Evolutionary conservation across 2,797 vertebrate species (phyloP).

Genomic region (Poeciliopsis infans): DNA sequence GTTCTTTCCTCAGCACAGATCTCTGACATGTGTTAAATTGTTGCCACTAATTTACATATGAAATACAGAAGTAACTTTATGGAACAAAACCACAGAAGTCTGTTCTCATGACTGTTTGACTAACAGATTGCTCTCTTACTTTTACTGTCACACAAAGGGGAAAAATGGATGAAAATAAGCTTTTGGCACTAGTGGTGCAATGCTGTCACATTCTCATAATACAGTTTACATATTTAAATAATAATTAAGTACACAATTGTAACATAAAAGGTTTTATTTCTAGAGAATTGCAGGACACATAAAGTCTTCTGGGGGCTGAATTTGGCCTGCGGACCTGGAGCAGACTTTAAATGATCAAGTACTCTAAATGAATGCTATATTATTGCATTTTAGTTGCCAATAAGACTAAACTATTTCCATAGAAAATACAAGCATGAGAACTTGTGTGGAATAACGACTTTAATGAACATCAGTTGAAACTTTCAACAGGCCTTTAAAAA

Average conservation of each 20-base stretch:
- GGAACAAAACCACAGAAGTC: constrained; percentile 1
- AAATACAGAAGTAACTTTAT: background rate
- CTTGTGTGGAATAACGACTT: background rate
- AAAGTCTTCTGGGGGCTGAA: no score
- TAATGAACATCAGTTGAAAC: background rate
- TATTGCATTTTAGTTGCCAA: no score
- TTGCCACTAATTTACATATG: background rate
- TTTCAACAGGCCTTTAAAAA: background rate
- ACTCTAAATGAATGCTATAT: no score
- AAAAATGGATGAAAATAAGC: background rate
- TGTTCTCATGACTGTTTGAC: background rate
- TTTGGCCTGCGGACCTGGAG: no score
- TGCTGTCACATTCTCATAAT: background rate
- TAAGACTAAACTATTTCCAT: no score
- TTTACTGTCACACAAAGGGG: background rate
- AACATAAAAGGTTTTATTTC: no score
- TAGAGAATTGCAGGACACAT: no score
- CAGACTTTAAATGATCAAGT: no score
- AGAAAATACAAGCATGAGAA: background rate
- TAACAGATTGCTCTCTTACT: background rate
- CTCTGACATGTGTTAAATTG: background rate
- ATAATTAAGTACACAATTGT: no score
- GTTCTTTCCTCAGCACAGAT: background rate
- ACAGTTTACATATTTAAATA: background rate
- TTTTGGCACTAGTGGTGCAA: background rate